These are phyloP conservation scores for Brachypalpus laphriformis DNA, from an alignment of 2,888 invertebrate species.

Conservation along the genomic window DNA sequence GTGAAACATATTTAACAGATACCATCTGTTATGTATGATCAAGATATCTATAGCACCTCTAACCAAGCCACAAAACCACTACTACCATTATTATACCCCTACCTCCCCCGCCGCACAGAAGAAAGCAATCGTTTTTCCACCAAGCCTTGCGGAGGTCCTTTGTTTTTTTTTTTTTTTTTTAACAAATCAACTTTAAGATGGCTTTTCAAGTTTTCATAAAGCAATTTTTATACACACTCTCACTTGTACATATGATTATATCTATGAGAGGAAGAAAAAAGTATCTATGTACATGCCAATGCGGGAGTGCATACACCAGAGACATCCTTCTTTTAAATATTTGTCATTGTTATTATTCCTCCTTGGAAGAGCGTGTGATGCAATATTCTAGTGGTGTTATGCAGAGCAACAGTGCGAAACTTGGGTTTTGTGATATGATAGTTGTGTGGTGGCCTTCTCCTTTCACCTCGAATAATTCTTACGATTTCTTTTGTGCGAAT, in stretches of 20 bases:
- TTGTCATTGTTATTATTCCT: conserved; percentile 69
- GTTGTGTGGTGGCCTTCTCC: conserved; percentile 60
- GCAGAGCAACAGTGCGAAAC: conserved; percentile 56
- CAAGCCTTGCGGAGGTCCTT: conserved; percentile 52
- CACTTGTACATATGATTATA: conserved; percentile 31
- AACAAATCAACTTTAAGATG: conserved; percentile 72
- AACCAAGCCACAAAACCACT: conserved; percentile 37
- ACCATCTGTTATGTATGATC: conserved; percentile 63
- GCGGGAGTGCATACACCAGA: conserved; percentile 24
- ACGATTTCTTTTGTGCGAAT: conserved; percentile 55
- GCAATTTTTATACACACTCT: conserved; percentile 59
- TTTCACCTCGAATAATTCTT: conserved; percentile 69
- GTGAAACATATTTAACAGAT: conserved; percentile 68
- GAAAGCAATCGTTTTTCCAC: conserved; percentile 30
- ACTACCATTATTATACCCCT: background rate
- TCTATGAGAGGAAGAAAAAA: conserved; percentile 1
- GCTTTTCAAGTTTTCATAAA: conserved; percentile 72
- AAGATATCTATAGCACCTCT: conserved; percentile 48
- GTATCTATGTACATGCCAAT: conserved; percentile 35
- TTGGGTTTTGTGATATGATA: conserved; percentile 23
- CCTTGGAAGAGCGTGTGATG: conserved; percentile 29
- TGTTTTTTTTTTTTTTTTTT: conserved; percentile 54
- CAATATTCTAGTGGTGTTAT: conserved; percentile 22
- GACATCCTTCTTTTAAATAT: conserved; percentile 61
- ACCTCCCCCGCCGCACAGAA: background rate